Evolutionary conservation across 23 tunicate genomes (phyloP).

Genomic region (Ciona savignyi): DNA sequence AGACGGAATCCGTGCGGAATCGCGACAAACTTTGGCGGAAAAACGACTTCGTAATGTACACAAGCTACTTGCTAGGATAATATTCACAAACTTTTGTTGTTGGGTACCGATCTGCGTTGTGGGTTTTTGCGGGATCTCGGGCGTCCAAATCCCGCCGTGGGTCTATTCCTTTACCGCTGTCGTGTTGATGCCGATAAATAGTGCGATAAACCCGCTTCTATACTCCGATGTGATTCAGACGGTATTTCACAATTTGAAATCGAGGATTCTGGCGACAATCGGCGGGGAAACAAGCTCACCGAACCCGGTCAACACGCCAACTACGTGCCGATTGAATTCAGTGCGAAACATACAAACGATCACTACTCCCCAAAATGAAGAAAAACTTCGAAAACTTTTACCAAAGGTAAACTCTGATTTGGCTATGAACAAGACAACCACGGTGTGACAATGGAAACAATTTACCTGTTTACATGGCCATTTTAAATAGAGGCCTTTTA

Average conservation of each 20-base stretch:
- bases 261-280: not conserved
- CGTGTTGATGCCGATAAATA: constrained; percentile 41
- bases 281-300: not conserved
- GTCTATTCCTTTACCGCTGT: constrained; percentile 49
- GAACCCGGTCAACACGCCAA: not conserved
- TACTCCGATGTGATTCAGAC: constrained; percentile 36
- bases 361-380: too few species aligned
- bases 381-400: too few species aligned
- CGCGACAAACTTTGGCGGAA: not conserved
- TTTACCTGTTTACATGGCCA: too few species aligned
- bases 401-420: too few species aligned
- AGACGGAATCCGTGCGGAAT: not conserved
- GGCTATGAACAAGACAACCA: too few species aligned
- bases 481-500: too few species aligned
- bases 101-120: constrained; percentile 42
- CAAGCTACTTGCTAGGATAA: constrained; percentile 20
- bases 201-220: constrained; percentile 36
- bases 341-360: too few species aligned
- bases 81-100: constrained; percentile 39
- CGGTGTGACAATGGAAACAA: too few species aligned
- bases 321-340: not conserved
- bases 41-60: constrained; percentile 19
- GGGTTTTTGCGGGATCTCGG: constrained; percentile 18
- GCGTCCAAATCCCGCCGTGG: constrained; percentile 21
- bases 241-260: not conserved